Percentiles rank a stretch among this genome's conserved stretches.
These are phyloP conservation scores for Megamerina dolium DNA, from an alignment of 2,888 invertebrate species.

Conservation along the genomic window DNA sequence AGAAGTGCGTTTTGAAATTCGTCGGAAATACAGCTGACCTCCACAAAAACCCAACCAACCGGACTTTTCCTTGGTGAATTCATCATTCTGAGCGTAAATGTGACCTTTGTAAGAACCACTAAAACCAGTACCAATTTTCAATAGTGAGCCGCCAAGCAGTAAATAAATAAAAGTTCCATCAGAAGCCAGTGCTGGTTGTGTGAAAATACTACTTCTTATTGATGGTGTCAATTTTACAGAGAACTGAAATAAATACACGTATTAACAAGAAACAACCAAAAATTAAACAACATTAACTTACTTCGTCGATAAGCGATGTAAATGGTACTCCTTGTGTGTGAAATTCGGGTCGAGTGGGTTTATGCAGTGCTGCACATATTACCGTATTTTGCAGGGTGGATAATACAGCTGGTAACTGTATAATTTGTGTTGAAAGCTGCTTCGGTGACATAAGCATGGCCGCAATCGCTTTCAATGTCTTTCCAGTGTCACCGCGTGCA, in stretches of 20 bases:
- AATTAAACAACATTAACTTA: slow-evolving; percentile 35
- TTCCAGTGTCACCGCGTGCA: slow-evolving; percentile 87
- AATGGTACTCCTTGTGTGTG: slow-evolving; percentile 80
- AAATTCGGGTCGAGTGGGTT: slow-evolving; percentile 80
- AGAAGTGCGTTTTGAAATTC: slow-evolving; percentile 51
- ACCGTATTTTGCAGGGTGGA: slow-evolving; percentile 83
- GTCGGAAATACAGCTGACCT: slow-evolving; percentile 74
- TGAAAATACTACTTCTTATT: slow-evolving; percentile 51
- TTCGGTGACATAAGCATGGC: slow-evolving; percentile 82
- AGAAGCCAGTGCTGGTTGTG: slow-evolving; percentile 64
- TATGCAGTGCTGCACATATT: slow-evolving; percentile 79
- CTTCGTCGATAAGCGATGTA: slow-evolving; percentile 64
- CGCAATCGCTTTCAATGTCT: slow-evolving; percentile 78
- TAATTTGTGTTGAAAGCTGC: slow-evolving; percentile 69
- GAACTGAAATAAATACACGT: slow-evolving; percentile 30
- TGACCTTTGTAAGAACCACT: slow-evolving; percentile 90
- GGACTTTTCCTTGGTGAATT: slow-evolving; percentile 72
- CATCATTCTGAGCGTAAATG: slow-evolving; percentile 75
- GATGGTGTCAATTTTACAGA: slow-evolving; percentile 39
- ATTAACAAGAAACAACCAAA: not conserved
- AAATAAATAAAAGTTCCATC: slow-evolving; percentile 89
- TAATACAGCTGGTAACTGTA: slow-evolving; percentile 79
- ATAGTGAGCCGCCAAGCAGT: slow-evolving; percentile 73
- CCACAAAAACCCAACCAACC: slow-evolving; percentile 85
- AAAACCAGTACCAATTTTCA: slow-evolving; percentile 93